A percentile compares a stretch with the other conserved stretches of the same genome.
phyloP scores from a whole-genome alignment of 2,113 vertebrate genomes.

The Pseudorectes ferrugineus region DNA sequence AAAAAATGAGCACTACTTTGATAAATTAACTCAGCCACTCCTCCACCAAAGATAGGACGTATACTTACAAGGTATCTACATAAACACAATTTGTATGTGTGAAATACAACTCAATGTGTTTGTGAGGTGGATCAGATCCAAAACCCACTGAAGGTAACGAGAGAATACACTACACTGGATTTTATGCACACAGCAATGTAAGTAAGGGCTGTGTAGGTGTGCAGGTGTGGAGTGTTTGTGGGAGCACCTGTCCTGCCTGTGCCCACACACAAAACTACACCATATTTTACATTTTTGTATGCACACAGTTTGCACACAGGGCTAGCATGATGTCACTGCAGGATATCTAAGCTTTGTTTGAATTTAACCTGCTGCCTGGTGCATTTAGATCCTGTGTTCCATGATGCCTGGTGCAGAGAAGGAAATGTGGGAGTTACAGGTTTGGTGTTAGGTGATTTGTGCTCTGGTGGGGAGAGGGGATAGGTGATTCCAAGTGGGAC shows the following conservation, averaged over 20 bases:
- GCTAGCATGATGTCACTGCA: not conserved
- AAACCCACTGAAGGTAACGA: not conserved
- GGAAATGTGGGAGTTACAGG: not conserved
- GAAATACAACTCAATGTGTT: not conserved
- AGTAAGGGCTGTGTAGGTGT: not conserved
- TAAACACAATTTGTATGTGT: not conserved
- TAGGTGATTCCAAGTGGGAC: not conserved
- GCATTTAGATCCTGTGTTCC: not conserved
- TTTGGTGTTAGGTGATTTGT: not conserved
- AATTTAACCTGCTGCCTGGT: not conserved
- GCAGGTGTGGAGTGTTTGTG: not conserved
- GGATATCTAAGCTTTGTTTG: not conserved
- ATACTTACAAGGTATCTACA: not conserved
- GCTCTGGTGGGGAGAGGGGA: not conserved
- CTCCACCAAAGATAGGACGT: not conserved
- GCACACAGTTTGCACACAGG: not conserved
- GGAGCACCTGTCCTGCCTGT: not conserved
- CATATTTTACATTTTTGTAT: not conserved
- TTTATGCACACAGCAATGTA: not conserved
- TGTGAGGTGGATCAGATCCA: not conserved
- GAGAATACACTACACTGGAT: not conserved
- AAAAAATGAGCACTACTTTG: not conserved
- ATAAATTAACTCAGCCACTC: not conserved
- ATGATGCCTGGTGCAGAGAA: not conserved
- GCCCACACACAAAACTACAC: not conserved